These are phyloP conservation scores for Labeo catla DNA, from an alignment of 2,113 vertebrate species.

Conservation along the genomic window DNA sequence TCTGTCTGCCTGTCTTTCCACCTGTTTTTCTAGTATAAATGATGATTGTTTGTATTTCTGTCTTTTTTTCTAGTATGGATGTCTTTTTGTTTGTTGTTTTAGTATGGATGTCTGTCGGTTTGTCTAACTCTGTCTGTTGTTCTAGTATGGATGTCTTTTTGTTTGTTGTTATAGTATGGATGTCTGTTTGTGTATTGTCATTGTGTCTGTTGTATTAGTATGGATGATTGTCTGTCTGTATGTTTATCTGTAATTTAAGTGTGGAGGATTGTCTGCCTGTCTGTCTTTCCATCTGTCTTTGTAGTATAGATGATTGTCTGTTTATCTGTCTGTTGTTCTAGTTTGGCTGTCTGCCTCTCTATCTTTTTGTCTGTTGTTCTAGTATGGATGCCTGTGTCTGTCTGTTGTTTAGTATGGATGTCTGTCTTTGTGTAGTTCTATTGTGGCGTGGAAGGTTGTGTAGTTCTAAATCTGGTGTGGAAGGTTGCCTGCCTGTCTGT, in stretches of 20 bases:
- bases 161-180: not conserved
- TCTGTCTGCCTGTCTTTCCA: no score
- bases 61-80: not conserved
- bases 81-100: not conserved
- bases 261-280: not conserved
- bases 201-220: not conserved
- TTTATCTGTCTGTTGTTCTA: not conserved
- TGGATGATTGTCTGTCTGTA: not conserved
- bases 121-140: not conserved
- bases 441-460: no score
- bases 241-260: not conserved
- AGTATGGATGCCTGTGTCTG: not conserved
- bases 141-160: not conserved
- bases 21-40: not conserved
- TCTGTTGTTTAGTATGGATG: not conserved
- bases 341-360: not conserved
- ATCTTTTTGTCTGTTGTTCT: not conserved
- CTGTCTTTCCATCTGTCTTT: not conserved
- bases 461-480: no score
- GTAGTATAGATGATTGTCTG: not conserved
- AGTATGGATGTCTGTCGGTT: no score
- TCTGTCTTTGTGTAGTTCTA: not conserved
- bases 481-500: no score
- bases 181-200: not conserved
- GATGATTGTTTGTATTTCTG: not conserved